A percentile compares a stretch with the other conserved stretches of the same genome.
These are phyloP conservation scores for Lasioglossum calceatum DNA, from an alignment of 2,888 invertebrate genomes.

Conservation along the genomic window DNA sequence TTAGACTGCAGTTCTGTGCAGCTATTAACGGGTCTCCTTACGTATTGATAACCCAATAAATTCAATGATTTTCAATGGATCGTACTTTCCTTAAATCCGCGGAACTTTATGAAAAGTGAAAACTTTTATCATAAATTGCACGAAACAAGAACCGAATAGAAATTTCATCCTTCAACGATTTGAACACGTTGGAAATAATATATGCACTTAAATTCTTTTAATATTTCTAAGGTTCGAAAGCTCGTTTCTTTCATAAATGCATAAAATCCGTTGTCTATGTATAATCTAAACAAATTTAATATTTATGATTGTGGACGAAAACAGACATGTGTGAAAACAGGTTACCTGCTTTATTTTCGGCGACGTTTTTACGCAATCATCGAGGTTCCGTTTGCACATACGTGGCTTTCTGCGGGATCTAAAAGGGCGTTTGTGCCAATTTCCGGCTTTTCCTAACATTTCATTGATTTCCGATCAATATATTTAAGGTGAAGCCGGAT, in stretches of 20 bases:
- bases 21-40: not conserved
- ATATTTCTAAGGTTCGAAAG: not conserved
- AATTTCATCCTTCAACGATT: not conserved
- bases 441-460: not conserved
- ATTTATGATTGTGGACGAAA: not conserved
- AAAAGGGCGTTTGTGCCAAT: not conserved
- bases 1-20: not conserved
- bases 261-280: not conserved
- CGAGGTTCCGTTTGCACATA: not conserved
- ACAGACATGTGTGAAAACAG: not conserved
- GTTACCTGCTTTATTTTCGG: not conserved
- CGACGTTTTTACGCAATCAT: not conserved
- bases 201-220: not conserved
- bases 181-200: not conserved
- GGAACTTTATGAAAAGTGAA: too few relatives aligned
- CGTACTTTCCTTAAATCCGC: too few relatives aligned
- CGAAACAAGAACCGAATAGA: not conserved
- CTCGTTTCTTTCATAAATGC: not conserved
- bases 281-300: not conserved
- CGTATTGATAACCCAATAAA: not conserved
- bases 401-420: not conserved
- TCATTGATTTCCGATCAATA: constrained; percentile 19
- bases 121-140: not conserved
- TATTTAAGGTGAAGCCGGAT: not conserved
- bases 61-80: not conserved